Percentiles rank a stretch among this genome's conserved stretches.
These are phyloP conservation scores for Prochilodus magdalenae DNA, from an alignment of 2,113 vertebrate genomes.

Conservation along the genomic window DNA sequence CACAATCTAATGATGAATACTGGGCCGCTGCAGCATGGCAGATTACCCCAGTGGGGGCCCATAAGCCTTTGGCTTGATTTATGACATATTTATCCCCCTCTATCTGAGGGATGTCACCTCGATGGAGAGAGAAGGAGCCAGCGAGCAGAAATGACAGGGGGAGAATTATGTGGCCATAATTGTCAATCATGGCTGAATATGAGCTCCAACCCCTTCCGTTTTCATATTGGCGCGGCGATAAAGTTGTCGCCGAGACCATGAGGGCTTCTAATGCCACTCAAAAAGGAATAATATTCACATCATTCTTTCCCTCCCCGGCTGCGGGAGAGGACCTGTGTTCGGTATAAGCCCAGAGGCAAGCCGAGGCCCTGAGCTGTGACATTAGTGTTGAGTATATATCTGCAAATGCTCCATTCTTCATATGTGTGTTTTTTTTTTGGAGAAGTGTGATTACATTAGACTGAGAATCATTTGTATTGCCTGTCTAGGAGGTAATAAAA, in stretches of 20 bases:
- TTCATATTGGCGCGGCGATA: conserved; percentile 86
- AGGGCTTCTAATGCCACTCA: conserved; percentile 75
- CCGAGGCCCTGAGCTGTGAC: conserved; percentile 79
- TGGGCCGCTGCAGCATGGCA: conserved; percentile 81
- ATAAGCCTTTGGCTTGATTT: conserved; percentile 83
- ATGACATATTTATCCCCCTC: conserved; percentile 91
- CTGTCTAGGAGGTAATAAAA: conserved; percentile 86
- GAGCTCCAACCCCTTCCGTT: conserved; percentile 83
- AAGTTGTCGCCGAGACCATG: conserved; percentile 84
- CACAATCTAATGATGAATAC: conserved; percentile 86
- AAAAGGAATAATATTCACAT: conserved; percentile 89
- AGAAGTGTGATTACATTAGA: conserved; percentile 89
- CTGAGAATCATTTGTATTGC: conserved; percentile 88
- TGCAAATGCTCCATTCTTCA: conserved; percentile 88
- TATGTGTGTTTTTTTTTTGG: conserved; percentile 68
- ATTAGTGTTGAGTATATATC: conserved; percentile 86
- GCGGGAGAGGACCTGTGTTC: conserved; percentile 81
- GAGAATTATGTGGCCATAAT: conserved; percentile 92
- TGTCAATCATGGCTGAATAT: conserved; percentile 90
- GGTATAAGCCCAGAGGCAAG: conserved; percentile 85
- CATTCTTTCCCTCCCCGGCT: conserved; percentile 84
- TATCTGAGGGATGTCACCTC: conserved; percentile 87
- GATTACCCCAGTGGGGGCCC: conserved; percentile 86
- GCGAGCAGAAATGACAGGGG: conserved; percentile 76
- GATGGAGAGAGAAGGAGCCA: conserved; percentile 50